Evolutionary conservation across 2,888 invertebrate genomes (phyloP), one percentile per base, ranked within the genome.

Genomic region (Epicampocera succincta): DNA sequence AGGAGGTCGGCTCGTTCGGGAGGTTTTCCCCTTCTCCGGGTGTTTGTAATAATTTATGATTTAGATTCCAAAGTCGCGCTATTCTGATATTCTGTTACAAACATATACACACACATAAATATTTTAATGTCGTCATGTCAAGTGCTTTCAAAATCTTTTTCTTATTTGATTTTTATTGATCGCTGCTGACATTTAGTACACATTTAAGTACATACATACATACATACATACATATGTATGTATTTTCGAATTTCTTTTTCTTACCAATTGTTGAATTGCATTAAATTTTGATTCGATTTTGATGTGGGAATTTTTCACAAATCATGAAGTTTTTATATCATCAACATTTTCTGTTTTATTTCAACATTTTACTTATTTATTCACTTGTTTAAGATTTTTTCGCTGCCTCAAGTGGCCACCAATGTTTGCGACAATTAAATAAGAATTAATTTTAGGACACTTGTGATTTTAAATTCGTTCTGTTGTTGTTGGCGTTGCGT

Each of bases 361-460:
- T 76, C 69, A 84, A 83, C n/a, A 19, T 48, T 66, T 84, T 83
- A 12, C 63, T 84, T 84, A 11, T 60, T 60, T 21, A 79, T 73
- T 58, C 72, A 71, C 54, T 66, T 52, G 54, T 65, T 75, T 33
- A 38, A 17, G n/a, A 19, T 65, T 73, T 13, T 56, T 46, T 46
- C 9, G 44, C 42, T 5, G 11, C 38, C 60, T 89, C 87, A 89
- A 89, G 87, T 89, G 87, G 87, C 68, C 60, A 33, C 40, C 73
- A 84, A 85, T 87, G 85, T 87, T 85, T 86, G 83, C 72, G 88
- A 89, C 88, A 88, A 88, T 89, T 88, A 88, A 88, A 87, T 86
- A 85, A 84, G 84, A 88, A 89, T 88, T 88, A 89, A 89, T 88
- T 86, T 56, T 50, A 52, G 60, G 65, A 52, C 78, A 75, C 74